These are phyloP conservation scores for Ceryle rudis DNA, from an alignment of 2,797 vertebrate genomes.

Conservation along the genomic window DNA sequence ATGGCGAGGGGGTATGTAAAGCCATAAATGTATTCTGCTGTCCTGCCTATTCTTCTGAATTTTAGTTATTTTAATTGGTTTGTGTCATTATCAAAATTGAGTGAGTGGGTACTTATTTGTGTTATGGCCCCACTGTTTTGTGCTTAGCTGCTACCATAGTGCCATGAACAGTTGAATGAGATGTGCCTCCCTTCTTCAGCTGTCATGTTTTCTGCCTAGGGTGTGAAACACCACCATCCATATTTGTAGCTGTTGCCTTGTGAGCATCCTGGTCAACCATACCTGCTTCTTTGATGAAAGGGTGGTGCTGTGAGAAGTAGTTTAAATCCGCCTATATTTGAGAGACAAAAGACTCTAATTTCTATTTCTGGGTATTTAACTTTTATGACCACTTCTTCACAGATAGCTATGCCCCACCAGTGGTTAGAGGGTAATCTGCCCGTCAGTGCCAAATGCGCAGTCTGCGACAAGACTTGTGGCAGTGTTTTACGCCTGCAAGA, in stretches of 20 bases:
- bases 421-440: constrained; percentile 98
- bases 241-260: background rate
- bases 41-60: background rate
- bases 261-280: background rate
- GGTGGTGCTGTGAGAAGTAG: background rate
- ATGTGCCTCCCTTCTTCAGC: background rate
- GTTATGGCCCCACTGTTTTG: accelerated
- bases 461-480: constrained; percentile 98
- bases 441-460: constrained; percentile 96
- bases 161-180: background rate
- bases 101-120: background rate
- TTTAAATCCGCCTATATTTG: background rate
- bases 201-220: background rate
- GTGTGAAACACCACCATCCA: background rate
- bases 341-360: background rate
- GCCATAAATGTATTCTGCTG: background rate
- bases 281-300: background rate
- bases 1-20: background rate
- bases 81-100: background rate
- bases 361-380: background rate
- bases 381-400: background rate
- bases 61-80: background rate
- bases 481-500: constrained; percentile 96
- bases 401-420: constrained; percentile 99
- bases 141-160: background rate